Conservation (phyloP, 2,888 invertebrate genomes). For the Nomada fucata region DNA sequence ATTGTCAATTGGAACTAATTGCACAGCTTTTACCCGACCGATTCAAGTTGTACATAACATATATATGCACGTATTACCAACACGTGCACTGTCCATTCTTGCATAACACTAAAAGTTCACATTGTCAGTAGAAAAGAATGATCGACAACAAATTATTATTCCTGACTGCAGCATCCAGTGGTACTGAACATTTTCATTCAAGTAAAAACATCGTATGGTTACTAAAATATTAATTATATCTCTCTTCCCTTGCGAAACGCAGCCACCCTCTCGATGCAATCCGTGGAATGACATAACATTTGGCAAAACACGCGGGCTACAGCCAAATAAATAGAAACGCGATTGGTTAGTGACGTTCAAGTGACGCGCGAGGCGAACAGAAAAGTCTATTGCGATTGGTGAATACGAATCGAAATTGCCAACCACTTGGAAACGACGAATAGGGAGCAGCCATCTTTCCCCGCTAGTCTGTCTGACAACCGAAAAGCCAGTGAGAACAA, state of each 20-base stretch:
- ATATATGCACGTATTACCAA: not conserved
- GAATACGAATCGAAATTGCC: constrained; percentile 19
- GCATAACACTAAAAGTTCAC: not conserved
- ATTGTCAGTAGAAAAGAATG: not conserved
- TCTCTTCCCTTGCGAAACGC: constrained; percentile 1
- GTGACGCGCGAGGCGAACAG: too few species aligned
- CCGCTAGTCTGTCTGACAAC: constrained; percentile 19
- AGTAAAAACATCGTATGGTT: constrained; percentile 1
- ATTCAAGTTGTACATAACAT: not conserved
- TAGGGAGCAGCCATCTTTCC: constrained; percentile 41
- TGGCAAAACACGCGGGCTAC: constrained; percentile 47
- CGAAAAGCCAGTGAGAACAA: not conserved
- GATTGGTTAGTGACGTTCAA: constrained; percentile 20
- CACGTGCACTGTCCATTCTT: not conserved
- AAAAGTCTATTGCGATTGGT: constrained; percentile 31
- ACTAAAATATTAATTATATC: constrained; percentile 32
- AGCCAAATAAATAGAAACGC: constrained; percentile 31
- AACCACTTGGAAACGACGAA: constrained; percentile 42
- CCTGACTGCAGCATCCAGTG: not conserved
- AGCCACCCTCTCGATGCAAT: constrained; percentile 3
- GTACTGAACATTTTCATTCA: not conserved
- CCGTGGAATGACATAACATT: constrained; percentile 47
- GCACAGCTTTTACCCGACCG: too few species aligned
- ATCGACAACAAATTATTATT: not conserved
- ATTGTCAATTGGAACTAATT: not conserved